Evolutionary conservation across 2,113 vertebrate species (phyloP), one percentile per base, ranked within the genome.

Genomic region (Gobiocypris rarus): DNA sequence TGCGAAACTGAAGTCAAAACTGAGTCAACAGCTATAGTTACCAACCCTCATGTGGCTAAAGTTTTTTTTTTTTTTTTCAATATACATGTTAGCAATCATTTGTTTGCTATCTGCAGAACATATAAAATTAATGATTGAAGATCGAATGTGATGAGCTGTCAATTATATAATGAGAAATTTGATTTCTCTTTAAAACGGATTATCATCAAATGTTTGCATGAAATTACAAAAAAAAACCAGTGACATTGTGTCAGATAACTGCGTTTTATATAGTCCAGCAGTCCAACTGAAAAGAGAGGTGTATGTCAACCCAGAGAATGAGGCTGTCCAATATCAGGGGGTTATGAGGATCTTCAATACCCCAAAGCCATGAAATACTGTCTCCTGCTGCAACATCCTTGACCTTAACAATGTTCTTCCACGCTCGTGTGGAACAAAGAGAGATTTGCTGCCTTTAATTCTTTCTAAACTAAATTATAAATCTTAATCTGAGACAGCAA

Each of bases 381-480:
- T n/a, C 59, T n/a, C n/a, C n/a, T 48, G 28, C 24, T 31, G 24
- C 71, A 77, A 38, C 17, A 86, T 22, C 56, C 50, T 76, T 26
- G 52, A 63, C 69, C 70, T 59, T 65, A 43, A 65, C 34, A 31
- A 17, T 77, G 50, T 22, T 52, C 15, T 77, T 50, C 74, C 26
- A 75, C 59, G 59, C 13, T 61, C 14, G 56, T 61, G 38, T 67
- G 13, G 14, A 48, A 74, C 56, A 28, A 41, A 71, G 52, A 84
- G 41, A n/a, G 5, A 70, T 76, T 61, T 76, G 41, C 75, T 63
- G 31, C 41, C 41, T 83, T 26, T 71, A 45, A 78, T 75, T 50
- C 43, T 69, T 71, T 84, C 65, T 69, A 61, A 52, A 81, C 15
- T 59, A 77, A 70, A 85, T 75, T 34, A 38, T 73, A 48, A 70